phyloP scores from a whole-genome alignment of 37 sponge, comb jelly and placozoan species.

The Amphimedon queenslandica region DNA sequence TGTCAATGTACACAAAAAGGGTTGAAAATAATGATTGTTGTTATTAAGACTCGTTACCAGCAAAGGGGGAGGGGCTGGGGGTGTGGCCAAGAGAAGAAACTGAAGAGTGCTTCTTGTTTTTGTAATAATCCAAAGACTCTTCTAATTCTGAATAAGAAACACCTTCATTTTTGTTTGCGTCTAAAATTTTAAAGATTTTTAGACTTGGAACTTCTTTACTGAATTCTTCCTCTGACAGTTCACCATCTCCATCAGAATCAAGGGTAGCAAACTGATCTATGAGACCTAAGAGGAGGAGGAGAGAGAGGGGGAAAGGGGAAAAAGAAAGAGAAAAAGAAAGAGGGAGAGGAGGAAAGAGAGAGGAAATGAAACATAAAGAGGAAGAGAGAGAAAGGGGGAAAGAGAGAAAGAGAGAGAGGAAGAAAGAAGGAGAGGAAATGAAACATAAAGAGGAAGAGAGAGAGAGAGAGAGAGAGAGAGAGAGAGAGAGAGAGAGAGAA shows the following conservation, averaged over 20 bases:
- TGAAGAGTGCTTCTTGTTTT: too few species aligned
- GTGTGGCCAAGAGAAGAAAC: too few species aligned
- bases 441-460: too few species aligned
- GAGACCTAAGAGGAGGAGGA: too few species aligned
- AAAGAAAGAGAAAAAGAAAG: background rate
- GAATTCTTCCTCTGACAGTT: background rate
- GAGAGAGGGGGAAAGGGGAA: too few species aligned
- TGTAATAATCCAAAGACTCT: too few species aligned
- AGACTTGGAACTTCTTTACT: background rate
- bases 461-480: conserved; percentile 22
- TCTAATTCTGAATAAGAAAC: too few species aligned
- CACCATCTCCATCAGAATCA: background rate
- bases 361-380: background rate
- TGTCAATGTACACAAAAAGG: too few species aligned
- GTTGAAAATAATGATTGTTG: too few species aligned
- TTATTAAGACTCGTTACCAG: too few species aligned
- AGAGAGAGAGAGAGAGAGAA: conserved; percentile 5
- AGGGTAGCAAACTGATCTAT: background rate
- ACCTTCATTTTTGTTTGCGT: background rate
- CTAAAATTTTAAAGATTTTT: background rate
- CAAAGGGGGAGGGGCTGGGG: too few species aligned
- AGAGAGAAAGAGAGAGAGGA: background rate
- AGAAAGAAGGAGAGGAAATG: background rate
- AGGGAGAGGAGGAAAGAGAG: background rate
- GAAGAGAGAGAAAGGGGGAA: background rate